Evolutionary conservation across 2,797 vertebrate species (phyloP), one percentile per base, ranked within the genome.

Genomic region (Acomys russatus): DNA sequence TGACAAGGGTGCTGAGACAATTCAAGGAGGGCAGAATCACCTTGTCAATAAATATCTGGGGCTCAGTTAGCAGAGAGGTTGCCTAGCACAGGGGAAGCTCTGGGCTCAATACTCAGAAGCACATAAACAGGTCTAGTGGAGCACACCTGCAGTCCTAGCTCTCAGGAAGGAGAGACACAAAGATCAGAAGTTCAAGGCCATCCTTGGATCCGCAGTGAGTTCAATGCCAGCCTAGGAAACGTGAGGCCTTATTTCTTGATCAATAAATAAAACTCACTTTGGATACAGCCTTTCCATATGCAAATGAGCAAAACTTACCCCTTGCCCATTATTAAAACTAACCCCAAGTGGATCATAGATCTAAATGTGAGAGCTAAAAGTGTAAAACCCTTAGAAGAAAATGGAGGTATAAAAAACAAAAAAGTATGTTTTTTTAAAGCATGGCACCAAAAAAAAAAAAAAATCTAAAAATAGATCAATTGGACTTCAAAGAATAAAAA

Each of bases 401-500:
- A 95, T 6, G 38, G 1, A 88, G 30, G n/a, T 20, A 8, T 20
- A 56, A 44, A 44, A 44, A 44, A 44, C 3, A 33, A 66, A 25
- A 25, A 18, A 66, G 70, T 28, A 2, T 56, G 64, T 77, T 90
- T 77, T 90, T 85, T 54, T 14, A 85, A 95, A 91, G 20, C n/a
- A 63, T 2, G 74, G 35, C 3, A 70, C 33, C 61, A 78, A 90
- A 94, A 96, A 44, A 17, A 86, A n/a, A 83, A 93, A 94, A 95
- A 44, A 9, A 77, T 25, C 15, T 56, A 80, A 92, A 83, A 33
- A 17, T 22, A 89, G 35, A 78, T 51, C 54, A 84, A 73, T 23
- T 59, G 17, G 10, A 80, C 33, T 83, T 97, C 70, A 94, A 38
- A 63, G 73, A 95, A 91, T 71, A 61, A 49, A 63, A 92, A 94